phyloP scores from a whole-genome alignment of 2,888 invertebrate genomes.

The Cyclophora punctaria region DNA sequence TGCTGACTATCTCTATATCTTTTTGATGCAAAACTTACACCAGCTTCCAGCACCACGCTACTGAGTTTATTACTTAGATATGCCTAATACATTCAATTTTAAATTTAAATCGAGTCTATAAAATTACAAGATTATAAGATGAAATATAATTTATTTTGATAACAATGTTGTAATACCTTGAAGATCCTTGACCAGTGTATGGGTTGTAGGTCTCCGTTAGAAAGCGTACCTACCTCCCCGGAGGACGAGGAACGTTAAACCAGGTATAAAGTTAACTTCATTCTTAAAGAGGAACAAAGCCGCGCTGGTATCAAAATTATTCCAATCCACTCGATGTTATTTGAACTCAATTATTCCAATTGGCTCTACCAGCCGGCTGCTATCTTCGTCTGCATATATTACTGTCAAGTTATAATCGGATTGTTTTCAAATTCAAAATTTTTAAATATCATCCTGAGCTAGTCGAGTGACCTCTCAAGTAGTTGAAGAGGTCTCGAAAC shows the following conservation, averaged over 20 bases:
- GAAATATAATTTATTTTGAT: no score
- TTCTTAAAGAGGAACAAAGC: slow-evolving; percentile 16
- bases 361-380: slow-evolving; percentile 3
- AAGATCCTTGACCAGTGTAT: slow-evolving; percentile 5
- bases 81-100: no score
- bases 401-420: neutral
- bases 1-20: no score
- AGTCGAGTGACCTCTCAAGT: slow-evolving; percentile 1
- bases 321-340: slow-evolving; percentile 2
- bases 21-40: slow-evolving; percentile 1
- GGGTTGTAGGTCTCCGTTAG: slow-evolving; percentile 32
- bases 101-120: no score
- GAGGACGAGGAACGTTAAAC: slow-evolving; percentile 26
- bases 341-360: neutral
- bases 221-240: slow-evolving; percentile 25
- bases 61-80: no score
- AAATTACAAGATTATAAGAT: no score
- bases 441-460: neutral
- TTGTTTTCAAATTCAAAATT: neutral
- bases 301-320: slow-evolving; percentile 24
- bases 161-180: no score
- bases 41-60: neutral
- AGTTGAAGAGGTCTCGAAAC: no score
- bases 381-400: slow-evolving; percentile 1
- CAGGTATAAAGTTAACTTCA: slow-evolving; percentile 24